These are phyloP conservation scores for Periophthalmus magnuspinnatus DNA, from an alignment of 2,797 vertebrate species.

Conservation along the genomic window DNA sequence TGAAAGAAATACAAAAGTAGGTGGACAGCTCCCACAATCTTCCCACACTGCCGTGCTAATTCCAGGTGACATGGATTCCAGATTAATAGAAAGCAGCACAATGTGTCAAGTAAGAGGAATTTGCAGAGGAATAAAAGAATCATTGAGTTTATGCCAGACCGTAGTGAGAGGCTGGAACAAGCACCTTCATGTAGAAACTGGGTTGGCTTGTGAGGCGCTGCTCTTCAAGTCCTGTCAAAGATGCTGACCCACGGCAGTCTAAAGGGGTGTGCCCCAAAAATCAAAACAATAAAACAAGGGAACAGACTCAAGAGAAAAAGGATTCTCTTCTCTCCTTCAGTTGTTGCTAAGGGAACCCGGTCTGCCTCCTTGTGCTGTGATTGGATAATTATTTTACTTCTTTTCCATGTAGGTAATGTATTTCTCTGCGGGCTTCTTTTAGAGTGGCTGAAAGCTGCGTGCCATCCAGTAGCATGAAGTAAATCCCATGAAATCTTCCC, in stretches of 20 bases:
- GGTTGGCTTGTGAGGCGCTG: slow-evolving; percentile 49
- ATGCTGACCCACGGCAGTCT: slow-evolving; percentile 67
- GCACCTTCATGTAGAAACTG: slow-evolving; percentile 55
- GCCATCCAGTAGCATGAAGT: slow-evolving; percentile 69
- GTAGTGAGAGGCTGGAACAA: slow-evolving; percentile 32
- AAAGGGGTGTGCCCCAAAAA: slow-evolving; percentile 64
- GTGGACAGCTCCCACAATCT: slow-evolving; percentile 41
- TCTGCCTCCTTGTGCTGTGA: slow-evolving; percentile 74
- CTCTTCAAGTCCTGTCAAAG: slow-evolving; percentile 53
- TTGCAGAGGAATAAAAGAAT: slow-evolving; percentile 55
- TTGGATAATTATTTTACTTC: slow-evolving; percentile 79
- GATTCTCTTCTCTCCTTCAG: slow-evolving; percentile 72
- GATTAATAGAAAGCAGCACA: slow-evolving; percentile 55
- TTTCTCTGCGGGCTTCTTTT: slow-evolving; percentile 63
- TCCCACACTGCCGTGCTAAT: slow-evolving; percentile 55
- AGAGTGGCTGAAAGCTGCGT: slow-evolving; percentile 56
- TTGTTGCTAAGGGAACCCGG: slow-evolving; percentile 79
- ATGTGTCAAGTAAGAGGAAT: slow-evolving; percentile 66
- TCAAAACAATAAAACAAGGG: slow-evolving; percentile 47
- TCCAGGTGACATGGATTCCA: slow-evolving; percentile 66
- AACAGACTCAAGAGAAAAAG: slow-evolving; percentile 62
- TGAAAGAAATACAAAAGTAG: slow-evolving; percentile 37
- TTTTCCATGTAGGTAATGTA: slow-evolving; percentile 68
- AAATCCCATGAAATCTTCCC: slow-evolving; percentile 75
- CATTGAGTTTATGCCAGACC: slow-evolving; percentile 47